Evolutionary conservation across 2,797 vertebrate species (phyloP), one percentile per base, ranked within the genome.

Genomic region (Sebastes dallii): DNA sequence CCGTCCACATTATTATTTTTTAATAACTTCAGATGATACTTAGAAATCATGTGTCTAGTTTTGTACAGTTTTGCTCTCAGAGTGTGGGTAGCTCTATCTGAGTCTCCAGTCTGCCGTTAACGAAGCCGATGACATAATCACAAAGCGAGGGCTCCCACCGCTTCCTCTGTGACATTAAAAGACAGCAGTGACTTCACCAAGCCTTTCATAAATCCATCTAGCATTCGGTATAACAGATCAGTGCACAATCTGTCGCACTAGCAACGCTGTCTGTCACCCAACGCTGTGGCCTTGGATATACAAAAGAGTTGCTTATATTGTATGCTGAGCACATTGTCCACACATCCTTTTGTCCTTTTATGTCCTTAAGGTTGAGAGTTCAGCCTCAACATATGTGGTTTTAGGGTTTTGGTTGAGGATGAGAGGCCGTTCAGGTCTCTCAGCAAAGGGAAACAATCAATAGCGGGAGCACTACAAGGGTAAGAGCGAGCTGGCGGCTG

Each of bases 371-470:
- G 77, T 89, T 78, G 71, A 91, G 74, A 84, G 85, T 83, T 86
- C 61, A 16, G 39, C 86, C 86, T 82, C 88, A 84, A 83, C 88
- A n/a, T 75, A 59, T 70, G 74, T 86, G 71, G 67, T 87, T 65
- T 83, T 22, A 46, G 68, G 85, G 85, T 90, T 92, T 89, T 86
- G 89, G 86, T 90, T 80, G 72, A 80, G 75, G 80, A 80, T 83
- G 84, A 72, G 80, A 80, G 75, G 72, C 46, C n/a, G 22, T 77
- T 75, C 93, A 61, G 12, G 71, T 81, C 83, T 83, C 91, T 95
- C 79, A 94, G 90, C 92, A 97, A 93, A 96, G 92, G 22, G 90
- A 92, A 66, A 86, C 64, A 55, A 93, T 81, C 92, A 95, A 94
- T 77, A 95, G 87, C 2, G 80, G 72, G 30, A 92, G 82, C 84